Percentiles rank a stretch among this genome's conserved stretches.
Conservation (phyloP, 2,888 invertebrate species). For the Criorhina ranunculi region DNA sequence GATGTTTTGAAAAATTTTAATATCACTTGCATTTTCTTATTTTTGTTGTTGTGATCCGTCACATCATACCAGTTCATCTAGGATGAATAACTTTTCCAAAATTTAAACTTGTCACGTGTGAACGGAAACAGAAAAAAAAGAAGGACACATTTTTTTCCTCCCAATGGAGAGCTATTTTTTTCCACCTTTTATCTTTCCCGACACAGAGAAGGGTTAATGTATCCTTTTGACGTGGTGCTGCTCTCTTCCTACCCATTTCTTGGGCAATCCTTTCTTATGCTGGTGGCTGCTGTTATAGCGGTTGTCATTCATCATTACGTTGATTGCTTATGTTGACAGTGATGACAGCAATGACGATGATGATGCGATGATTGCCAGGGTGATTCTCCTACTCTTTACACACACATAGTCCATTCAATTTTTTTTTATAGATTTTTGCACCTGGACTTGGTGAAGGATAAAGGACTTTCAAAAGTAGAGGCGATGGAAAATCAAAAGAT, state of each 20-base stretch:
- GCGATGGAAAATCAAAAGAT: constrained; percentile 70
- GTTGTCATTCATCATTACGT: constrained; percentile 75
- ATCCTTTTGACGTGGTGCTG: constrained; percentile 53
- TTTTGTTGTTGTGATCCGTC: background rate
- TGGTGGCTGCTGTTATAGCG: constrained; percentile 19
- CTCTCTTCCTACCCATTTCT: background rate
- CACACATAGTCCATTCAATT: constrained; percentile 19
- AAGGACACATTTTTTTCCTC: background rate
- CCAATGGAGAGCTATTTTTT: background rate
- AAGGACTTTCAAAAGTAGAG: constrained; percentile 46
- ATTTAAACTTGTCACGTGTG: constrained; percentile 11
- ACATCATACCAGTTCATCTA: no score
- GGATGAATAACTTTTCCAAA: no score
- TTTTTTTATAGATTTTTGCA: constrained; percentile 48
- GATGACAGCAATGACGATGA: constrained; percentile 74
- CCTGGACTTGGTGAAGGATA: constrained; percentile 3
- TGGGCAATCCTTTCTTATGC: background rate
- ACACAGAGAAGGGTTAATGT: constrained; percentile 45
- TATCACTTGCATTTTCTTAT: background rate
- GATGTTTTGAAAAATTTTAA: background rate
- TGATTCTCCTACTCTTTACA: constrained; percentile 39
- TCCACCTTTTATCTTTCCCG: constrained; percentile 2
- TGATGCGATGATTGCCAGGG: constrained; percentile 73
- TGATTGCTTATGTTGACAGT: constrained; percentile 74
- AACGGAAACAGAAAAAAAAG: background rate